A percentile compares a stretch with the other conserved stretches of the same genome.
These are phyloP conservation scores for Cerceris ruficornis DNA, from an alignment of 2,888 invertebrate genomes.

Conservation along the genomic window DNA sequence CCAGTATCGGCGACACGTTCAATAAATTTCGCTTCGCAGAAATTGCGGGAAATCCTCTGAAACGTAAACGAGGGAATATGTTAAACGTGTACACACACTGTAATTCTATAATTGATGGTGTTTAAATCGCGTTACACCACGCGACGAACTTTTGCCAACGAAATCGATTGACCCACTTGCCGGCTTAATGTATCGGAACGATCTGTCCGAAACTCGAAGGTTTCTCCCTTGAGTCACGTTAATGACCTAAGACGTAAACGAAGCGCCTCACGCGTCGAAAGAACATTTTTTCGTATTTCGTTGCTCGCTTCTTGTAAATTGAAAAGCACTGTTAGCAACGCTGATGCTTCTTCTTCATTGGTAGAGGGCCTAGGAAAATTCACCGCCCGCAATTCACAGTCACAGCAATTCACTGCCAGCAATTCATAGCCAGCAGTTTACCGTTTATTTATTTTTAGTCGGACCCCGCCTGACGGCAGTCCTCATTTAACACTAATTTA, in stretches of 20 bases:
- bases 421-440: no score
- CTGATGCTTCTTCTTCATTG: no score
- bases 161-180: slow-evolving; percentile 77
- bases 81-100: slow-evolving; percentile 37
- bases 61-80: slow-evolving; percentile 14
- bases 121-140: slow-evolving; percentile 65
- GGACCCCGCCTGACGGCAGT: no score
- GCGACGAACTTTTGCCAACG: slow-evolving; percentile 66
- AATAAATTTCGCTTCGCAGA: background rate
- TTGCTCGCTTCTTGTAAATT: background rate
- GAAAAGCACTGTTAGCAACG: no score
- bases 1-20: no score
- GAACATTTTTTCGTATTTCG: background rate
- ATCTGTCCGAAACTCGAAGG: slow-evolving; percentile 66
- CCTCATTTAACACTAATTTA: no score
- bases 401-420: no score
- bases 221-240: slow-evolving; percentile 50
- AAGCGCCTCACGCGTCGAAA: background rate
- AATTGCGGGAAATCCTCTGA: background rate
- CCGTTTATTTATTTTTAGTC: no score
- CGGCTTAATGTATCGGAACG: slow-evolving; percentile 68
- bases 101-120: slow-evolving; percentile 58
- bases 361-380: no score
- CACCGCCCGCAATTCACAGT: no score
- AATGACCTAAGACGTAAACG: slow-evolving; percentile 29